Base-by-base conservation (phyloP, 2,797 vertebrate genomes). In the Tamandua tetradactyla region DNA sequence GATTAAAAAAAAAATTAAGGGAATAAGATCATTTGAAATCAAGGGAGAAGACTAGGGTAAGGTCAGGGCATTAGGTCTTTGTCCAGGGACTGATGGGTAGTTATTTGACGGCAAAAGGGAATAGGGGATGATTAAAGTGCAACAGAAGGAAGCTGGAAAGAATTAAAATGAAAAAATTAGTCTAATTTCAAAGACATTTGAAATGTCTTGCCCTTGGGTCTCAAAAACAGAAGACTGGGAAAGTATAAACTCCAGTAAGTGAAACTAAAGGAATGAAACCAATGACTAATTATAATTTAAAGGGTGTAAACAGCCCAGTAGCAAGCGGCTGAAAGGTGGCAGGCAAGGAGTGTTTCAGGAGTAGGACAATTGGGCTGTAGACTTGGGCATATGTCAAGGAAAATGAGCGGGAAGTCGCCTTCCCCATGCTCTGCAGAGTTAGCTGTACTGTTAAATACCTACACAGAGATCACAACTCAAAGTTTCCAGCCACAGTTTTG, bases 151-250 rank as follows among this genome's bases (percentile, higher is more conserved):
- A 61, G 27, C 30, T 64, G 11, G 32, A 57, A 87, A 93, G 66
- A 69, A 68, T 52, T 49, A 35, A 23, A 47, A 68, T 49, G 62
- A 64, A 87, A 59, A 94, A 69, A 2, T 20, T 81, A 61, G 23
- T 23, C 85, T 87, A 22, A 69, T 49, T 94, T 83, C 76, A 89
- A 80, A 92, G 59, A 68, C 18, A 91, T n/a, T n/a, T n/a, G n/a
- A n/a, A n/a, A n/a, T 10, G 62, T 20, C 11, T 27, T 86, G 27
- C 4, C 6, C 40, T 64, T 30, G 5, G 11, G 25, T 69, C 30
- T 90, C 40, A 87, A 86, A 84, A 57, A 37, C 12, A 57, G 22
- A 93, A 37, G 23, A 6, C 12, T 94, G 17, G 22, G 2, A 47
- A 84, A 62, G 27, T 52, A 64, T 64, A 30, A 72, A 68, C 25